Evolutionary conservation across 2,113 vertebrate species (phyloP).

Genomic region (Chamaea fasciata): DNA sequence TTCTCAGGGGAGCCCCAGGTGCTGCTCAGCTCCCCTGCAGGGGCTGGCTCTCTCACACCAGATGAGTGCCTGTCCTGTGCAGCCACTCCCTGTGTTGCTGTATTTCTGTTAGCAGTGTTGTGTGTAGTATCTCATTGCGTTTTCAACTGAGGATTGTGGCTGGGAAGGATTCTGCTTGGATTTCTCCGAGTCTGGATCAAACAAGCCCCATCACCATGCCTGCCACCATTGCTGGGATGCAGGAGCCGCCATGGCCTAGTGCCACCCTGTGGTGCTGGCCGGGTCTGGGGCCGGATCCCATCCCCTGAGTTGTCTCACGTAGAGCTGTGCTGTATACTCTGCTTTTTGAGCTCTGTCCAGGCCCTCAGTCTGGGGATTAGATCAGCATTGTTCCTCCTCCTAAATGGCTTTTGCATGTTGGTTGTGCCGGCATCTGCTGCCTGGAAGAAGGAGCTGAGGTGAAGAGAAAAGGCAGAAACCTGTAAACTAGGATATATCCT

Average conservation of each 20-base stretch:
- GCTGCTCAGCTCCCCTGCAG: not conserved
- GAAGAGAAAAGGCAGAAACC: not conserved
- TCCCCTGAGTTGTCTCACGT: not conserved
- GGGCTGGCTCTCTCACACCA: not conserved
- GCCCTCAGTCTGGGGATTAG: not conserved
- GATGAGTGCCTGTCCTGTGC: not conserved
- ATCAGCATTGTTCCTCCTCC: constrained; percentile 25
- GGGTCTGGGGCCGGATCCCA: not conserved
- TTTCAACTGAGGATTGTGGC: fast-evolving
- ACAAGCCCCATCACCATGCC: fast-evolving
- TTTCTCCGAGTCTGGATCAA: not conserved
- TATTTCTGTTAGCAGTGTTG: not conserved
- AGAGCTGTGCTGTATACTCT: not conserved
- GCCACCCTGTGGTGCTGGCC: fast-evolving
- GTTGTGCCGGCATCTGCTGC: not conserved
- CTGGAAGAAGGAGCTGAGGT: not conserved
- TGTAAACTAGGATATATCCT: not conserved
- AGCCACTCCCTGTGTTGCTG: fast-evolving
- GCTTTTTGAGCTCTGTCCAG: not conserved
- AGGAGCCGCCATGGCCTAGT: not conserved
- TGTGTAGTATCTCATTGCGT: not conserved
- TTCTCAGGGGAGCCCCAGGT: not conserved
- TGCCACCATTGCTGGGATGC: not conserved
- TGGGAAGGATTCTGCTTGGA: not conserved
- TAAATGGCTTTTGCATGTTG: constrained; percentile 32